These are phyloP conservation scores for Nibea coibor DNA, from an alignment of 2,113 vertebrate species.

Conservation along the genomic window DNA sequence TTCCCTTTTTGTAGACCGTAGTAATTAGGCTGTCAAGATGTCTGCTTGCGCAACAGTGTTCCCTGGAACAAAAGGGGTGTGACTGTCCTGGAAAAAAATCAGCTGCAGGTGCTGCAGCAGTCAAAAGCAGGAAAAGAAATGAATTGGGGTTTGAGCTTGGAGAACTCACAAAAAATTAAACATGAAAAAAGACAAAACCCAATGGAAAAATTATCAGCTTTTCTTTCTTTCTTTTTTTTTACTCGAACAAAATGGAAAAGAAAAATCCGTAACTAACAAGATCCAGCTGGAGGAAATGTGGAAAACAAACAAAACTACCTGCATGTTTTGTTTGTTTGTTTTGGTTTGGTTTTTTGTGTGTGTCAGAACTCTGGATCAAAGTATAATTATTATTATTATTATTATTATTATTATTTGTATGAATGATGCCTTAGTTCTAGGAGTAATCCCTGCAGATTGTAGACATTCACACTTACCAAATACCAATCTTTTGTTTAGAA, in stretches of 20 bases:
- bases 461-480: background rate
- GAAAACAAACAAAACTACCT: background rate
- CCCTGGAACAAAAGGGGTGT: conserved; percentile 58
- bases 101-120: conserved; percentile 15
- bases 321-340: too few species aligned
- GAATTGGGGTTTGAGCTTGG: background rate
- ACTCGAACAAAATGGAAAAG: background rate
- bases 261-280: background rate
- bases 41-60: conserved; percentile 52
- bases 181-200: background rate
- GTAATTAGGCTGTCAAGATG: conserved; percentile 38
- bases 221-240: background rate
- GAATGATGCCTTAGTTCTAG: background rate
- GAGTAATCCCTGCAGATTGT: too few species aligned
- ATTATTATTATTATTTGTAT: background rate
- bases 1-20: conserved; percentile 14
- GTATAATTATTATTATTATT: too few species aligned
- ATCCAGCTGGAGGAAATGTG: background rate
- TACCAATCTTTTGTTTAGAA: background rate
- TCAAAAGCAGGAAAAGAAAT: background rate
- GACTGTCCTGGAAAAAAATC: conserved; percentile 44
- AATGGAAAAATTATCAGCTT: background rate
- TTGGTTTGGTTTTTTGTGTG: background rate
- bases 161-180: background rate
- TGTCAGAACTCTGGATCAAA: background rate